Base-by-base conservation (phyloP, 2,888 invertebrate genomes). In the Pristionchus mayeri region DNA sequence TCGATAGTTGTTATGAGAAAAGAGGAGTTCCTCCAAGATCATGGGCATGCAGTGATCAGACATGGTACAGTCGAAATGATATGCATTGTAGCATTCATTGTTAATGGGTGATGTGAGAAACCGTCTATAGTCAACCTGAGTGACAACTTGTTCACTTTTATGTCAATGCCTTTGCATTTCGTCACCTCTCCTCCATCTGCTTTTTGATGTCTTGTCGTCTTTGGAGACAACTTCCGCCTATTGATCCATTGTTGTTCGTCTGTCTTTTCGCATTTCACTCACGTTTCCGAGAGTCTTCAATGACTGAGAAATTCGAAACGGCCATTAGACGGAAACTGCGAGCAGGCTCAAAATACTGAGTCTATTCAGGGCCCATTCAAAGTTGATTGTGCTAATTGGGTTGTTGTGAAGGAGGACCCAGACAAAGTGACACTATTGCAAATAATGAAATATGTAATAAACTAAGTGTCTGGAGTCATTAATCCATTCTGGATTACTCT, bases 271-370 rank as follows among this genome's bases (percentile, higher is more conserved):
- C 37, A n/a, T 71, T 40, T 67, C 67, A 67, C 67, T 67, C 37
- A 67, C 67, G 71, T 71, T 71, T 71, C 71, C 40, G 37, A 71
- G 71, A 71, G 71, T 71, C 71, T 71, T 71, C 40, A 44, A 71
- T 71, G 40, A 71, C 71, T 34, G 9, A 1, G 71, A 71, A 71
- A 71, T 71, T 71, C 71, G 71, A 71, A 34, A 37, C 40, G 71
- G 24, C 71, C 71, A 71, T 71, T 71, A 71, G 71, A 40, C 71
- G 71, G 71, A 71, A 71, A 71, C n/a, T 71, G 71, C 71, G 40
- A n/a, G 18, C 71, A 44, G 18, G 13, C 50, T 76, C 76, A 48
- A 76, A 76, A 48, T 76, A 76, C 76, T 44, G 54, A 3, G 24
- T 27, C 63, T 79, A 44, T 79, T 79, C 79, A 1, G 2, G 34